Percentiles rank a stretch among this genome's conserved stretches.
These are phyloP conservation scores for Lacerta viridis DNA, from an alignment of 2,797 vertebrate species.

Conservation along the genomic window DNA sequence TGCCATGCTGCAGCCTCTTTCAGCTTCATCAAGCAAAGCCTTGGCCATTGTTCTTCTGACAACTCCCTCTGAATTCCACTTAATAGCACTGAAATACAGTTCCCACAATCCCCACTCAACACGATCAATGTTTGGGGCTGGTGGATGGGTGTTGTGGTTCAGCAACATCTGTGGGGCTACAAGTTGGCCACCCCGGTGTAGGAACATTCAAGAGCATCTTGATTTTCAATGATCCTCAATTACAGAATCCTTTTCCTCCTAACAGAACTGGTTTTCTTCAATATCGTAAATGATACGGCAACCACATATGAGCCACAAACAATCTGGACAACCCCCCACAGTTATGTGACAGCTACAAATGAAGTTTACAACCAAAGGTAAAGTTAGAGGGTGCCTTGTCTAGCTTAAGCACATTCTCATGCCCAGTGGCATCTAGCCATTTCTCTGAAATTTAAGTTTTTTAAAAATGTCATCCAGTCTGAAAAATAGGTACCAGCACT, in stretches of 20 bases:
- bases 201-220: neutral
- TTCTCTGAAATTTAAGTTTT: neutral
- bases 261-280: constrained; percentile 36
- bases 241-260: neutral
- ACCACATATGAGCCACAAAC: neutral
- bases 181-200: neutral
- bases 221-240: too few species aligned
- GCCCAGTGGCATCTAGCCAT: neutral
- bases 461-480: neutral
- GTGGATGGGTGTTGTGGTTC: too few species aligned
- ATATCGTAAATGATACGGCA: neutral
- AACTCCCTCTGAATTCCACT: neutral
- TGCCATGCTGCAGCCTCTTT: neutral
- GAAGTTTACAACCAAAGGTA: constrained; percentile 35
- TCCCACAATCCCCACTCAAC: too few species aligned
- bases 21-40: neutral
- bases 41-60: neutral
- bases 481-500: neutral
- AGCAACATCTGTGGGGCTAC: too few species aligned
- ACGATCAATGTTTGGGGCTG: too few species aligned
- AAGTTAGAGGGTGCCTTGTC: rapidly evolving
- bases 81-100: neutral
- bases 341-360: neutral
- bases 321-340: rapidly evolving
- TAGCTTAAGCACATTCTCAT: rapidly evolving